Base-by-base conservation (phyloP, 2,797 vertebrate genomes). In the Hydrolagus colliei region DNA sequence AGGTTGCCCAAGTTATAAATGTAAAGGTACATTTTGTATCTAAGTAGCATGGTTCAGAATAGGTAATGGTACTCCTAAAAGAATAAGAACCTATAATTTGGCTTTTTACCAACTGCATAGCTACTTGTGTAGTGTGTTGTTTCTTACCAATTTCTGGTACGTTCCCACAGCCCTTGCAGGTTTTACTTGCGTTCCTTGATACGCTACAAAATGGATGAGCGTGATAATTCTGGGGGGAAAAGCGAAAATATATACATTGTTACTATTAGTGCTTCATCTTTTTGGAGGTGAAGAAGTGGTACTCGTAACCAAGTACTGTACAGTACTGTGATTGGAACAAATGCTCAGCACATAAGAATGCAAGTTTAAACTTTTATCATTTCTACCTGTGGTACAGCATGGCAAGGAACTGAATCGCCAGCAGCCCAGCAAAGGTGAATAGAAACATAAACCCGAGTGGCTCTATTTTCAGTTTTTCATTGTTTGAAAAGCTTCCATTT, bases 361-460 rank as follows among this genome's bases (percentile, higher is more conserved):
- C 71, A n/a, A 14, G 52, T 13, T 14, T 32, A 62, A 11, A 13
- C 14, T 86, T 62, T 35, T 3, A 86, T 86, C 16, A 35, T 18
- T 18, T 18, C 87, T 92, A 95, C 94, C 95, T 94, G 92, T 95
- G 95, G 90, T 95, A 95, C 73, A 95, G 91, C 95, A 95, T 95
- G 41, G 95, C 93, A 87, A 95, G 16, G 88, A 95, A 95, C 90
- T 96, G 94, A 88, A 95, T 20, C 1, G 94, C 0, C 14, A 96
- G 91, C 86, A 95, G 92, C 78, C 94, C 0, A 10, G 93, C 93
- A 85, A 96, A 95, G 9, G 94, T 94, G 85, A 95, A 78, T 88
- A 95, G 91, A 88, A 95, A 96, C 95, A 96, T 96, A 88, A 95
- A 89, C 87, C 94, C 94, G 85, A 95, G 87, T 22, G 95, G 95